Conservation (phyloP, 2,113 vertebrate genomes). For the Asarcornis scutulata region DNA sequence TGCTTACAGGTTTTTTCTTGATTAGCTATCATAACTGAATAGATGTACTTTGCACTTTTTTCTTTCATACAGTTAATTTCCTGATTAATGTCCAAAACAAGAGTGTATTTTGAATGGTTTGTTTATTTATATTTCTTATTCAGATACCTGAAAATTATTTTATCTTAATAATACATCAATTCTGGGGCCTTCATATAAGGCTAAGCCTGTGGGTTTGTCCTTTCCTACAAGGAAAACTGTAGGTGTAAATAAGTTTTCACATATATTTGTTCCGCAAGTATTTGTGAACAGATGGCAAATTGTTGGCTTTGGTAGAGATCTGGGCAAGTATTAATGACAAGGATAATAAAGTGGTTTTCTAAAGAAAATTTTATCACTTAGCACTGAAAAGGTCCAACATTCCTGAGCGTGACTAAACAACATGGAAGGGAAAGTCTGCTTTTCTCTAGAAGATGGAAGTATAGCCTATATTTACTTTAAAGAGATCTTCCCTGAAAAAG, state of each 20-base stretch:
- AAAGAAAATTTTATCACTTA: background rate
- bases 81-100: background rate
- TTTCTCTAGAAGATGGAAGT: background rate
- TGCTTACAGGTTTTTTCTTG: background rate
- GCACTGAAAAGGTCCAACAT: background rate
- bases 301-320: background rate
- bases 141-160: background rate
- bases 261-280: background rate
- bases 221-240: background rate
- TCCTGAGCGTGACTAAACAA: background rate
- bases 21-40: background rate
- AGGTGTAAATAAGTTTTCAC: background rate
- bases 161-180: background rate
- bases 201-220: background rate
- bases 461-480: background rate
- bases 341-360: conserved; percentile 19
- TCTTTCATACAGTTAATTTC: background rate
- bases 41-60: background rate
- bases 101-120: background rate
- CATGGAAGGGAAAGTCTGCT: background rate
- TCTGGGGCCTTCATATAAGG: background rate
- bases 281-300: conserved; percentile 42
- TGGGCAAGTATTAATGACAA: conserved; percentile 37
- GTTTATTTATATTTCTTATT: background rate
- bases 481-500: background rate